Base-by-base conservation (phyloP, 2,888 invertebrate genomes). In the Mesorhabditis belari region DNA sequence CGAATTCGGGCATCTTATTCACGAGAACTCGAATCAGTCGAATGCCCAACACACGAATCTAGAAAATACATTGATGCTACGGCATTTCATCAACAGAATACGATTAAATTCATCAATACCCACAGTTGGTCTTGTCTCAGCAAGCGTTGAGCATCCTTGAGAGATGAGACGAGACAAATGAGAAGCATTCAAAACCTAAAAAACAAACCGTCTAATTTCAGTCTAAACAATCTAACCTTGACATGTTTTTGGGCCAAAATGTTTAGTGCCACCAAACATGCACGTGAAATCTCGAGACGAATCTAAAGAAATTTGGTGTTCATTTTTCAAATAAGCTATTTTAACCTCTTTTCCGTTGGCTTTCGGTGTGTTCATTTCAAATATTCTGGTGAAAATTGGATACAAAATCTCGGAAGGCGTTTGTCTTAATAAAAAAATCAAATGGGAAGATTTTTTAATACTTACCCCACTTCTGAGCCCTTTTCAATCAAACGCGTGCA, bases 11-110 rank as follows among this genome's bases (percentile, higher is more conserved):
- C 64, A 79, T 67, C 60, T 76, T 75, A 55, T 70, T 67, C 54
- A 68, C 65, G n/a, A 77, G 68, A 52, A 79, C 67, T 6, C 77
- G 67, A 57, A 77, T 55, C 61, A 77, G 61, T 53, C 67, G 54
- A 56, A 29, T 44, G 29, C 5, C 49, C 9, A 23, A 9, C 12
- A 35, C 44, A n/a, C 44, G 44, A n/a, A 35, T n/a, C 44, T 25
- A 21, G 19, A 26, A 3, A 52, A 29, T 5, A 5, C 9, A 49
- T 4, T 3, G 6, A 21, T 27, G 17, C 9, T n/a, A n/a, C n/a
- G n/a, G n/a, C n/a, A n/a, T n/a, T n/a, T n/a, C n/a, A n/a, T n/a
- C n/a, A n/a, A n/a, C n/a, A n/a, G n/a, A n/a, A n/a, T n/a, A n/a
- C n/a, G n/a, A n/a, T n/a, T n/a, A n/a, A n/a, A n/a, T n/a, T n/a